A percentile compares a stretch with the other conserved stretches of the same genome.
These are phyloP conservation scores for Eurypyga helias DNA, from an alignment of 2,113 vertebrate species.

Conservation along the genomic window DNA sequence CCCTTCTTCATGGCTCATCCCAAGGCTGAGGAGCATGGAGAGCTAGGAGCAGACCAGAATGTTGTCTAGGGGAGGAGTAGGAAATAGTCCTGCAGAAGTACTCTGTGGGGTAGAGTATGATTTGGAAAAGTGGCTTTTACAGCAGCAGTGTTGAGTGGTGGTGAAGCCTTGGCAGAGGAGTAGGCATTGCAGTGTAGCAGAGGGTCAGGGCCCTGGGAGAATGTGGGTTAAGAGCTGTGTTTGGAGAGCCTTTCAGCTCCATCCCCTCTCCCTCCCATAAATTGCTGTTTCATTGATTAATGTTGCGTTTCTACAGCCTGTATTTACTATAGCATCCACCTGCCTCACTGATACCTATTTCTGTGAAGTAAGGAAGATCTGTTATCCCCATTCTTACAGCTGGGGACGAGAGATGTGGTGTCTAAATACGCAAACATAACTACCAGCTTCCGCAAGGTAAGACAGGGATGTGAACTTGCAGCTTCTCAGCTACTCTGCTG, in stretches of 20 bases:
- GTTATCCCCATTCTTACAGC: accelerated
- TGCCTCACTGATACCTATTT: background rate
- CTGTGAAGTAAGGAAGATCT: background rate
- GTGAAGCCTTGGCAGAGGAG: background rate
- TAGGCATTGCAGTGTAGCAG: background rate
- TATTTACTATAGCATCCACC: background rate
- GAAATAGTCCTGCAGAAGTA: background rate
- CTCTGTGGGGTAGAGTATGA: background rate
- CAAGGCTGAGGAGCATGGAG: background rate
- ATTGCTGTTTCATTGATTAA: background rate
- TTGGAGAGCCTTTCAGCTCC: background rate
- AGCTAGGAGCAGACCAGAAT: background rate
- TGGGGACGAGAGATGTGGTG: background rate
- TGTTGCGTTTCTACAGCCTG: background rate
- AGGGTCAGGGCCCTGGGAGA: background rate
- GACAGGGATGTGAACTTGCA: background rate
- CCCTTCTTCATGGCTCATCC: background rate
- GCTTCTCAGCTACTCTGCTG: background rate
- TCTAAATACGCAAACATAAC: background rate
- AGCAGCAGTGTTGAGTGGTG: background rate
- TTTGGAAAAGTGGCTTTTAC: background rate
- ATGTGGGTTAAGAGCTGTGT: background rate
- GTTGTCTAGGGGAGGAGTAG: background rate
- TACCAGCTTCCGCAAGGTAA: background rate
- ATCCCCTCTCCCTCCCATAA: background rate